These are phyloP conservation scores for Meiosimyza platycephala DNA, from an alignment of 2,888 invertebrate genomes.

Conservation along the genomic window DNA sequence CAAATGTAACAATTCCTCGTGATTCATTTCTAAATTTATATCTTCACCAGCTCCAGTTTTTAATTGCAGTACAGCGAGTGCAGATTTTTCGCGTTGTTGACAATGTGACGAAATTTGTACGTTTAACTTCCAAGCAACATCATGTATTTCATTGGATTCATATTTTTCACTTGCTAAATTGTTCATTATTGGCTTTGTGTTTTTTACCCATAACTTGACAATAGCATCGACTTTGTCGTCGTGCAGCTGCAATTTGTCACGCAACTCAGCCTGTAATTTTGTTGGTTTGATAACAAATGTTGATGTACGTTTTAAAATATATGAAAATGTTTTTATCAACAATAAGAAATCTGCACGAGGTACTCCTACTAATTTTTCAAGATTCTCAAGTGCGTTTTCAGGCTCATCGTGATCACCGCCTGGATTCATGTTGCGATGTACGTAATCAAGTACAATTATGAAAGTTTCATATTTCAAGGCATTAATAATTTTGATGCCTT, in stretches of 20 bases:
- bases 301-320: constrained; percentile 69
- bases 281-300: constrained; percentile 71
- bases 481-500: constrained; percentile 67
- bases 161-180: constrained; percentile 66
- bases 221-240: constrained; percentile 71
- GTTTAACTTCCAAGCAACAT: constrained; percentile 71
- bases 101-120: constrained; percentile 69
- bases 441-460: constrained; percentile 63
- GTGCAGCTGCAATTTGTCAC: constrained; percentile 68
- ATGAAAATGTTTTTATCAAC: constrained; percentile 66
- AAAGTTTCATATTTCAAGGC: constrained; percentile 63
- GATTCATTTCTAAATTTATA: constrained; percentile 69
- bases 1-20: constrained; percentile 68
- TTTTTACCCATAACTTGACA: constrained; percentile 69
- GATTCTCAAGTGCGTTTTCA: constrained; percentile 63
- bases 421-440: constrained; percentile 65
- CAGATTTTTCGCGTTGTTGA: constrained; percentile 67
- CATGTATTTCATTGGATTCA: constrained; percentile 68
- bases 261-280: constrained; percentile 68
- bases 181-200: constrained; percentile 69
- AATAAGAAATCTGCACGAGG: constrained; percentile 62
- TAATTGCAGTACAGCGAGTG: constrained; percentile 69
- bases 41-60: constrained; percentile 65
- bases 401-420: constrained; percentile 51
- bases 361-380: constrained; percentile 64